Conservation (phyloP, 2,113 vertebrate species). For the Kobus ellipsiprymnus region DNA sequence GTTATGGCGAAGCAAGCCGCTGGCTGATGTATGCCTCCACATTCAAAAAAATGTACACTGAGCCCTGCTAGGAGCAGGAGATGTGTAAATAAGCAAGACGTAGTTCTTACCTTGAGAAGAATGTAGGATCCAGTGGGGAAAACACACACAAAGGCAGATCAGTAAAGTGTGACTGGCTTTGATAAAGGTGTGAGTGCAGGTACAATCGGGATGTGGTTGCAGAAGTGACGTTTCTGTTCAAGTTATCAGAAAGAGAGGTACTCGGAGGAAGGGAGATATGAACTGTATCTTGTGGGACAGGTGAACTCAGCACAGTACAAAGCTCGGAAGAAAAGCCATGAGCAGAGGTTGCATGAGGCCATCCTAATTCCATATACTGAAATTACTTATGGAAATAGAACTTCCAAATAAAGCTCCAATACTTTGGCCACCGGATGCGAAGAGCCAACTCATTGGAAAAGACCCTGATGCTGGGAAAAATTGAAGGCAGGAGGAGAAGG, state of each 20-base stretch:
- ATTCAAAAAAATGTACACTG: no score
- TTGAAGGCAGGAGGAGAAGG: neutral
- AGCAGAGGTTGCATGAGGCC: neutral
- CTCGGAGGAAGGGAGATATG: neutral
- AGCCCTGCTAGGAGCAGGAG: neutral
- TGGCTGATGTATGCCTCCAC: neutral
- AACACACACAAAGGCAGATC: neutral
- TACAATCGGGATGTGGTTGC: rapidly evolving
- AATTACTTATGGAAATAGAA: neutral
- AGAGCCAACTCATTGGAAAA: neutral
- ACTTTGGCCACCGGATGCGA: neutral
- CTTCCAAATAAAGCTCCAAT: neutral
- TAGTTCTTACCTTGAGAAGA: neutral
- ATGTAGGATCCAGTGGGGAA: neutral
- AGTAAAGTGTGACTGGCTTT: neutral
- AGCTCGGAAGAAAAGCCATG: neutral
- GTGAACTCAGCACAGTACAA: neutral
- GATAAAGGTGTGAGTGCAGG: neutral
- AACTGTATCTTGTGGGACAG: neutral
- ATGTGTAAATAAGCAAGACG: neutral
- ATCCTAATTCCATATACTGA: neutral
- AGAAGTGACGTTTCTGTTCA: neutral
- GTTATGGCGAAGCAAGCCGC: neutral
- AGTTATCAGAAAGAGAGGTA: neutral
- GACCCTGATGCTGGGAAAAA: neutral